Evolutionary conservation across 2,113 vertebrate genomes (phyloP).

Genomic region (Noturus placidus): DNA sequence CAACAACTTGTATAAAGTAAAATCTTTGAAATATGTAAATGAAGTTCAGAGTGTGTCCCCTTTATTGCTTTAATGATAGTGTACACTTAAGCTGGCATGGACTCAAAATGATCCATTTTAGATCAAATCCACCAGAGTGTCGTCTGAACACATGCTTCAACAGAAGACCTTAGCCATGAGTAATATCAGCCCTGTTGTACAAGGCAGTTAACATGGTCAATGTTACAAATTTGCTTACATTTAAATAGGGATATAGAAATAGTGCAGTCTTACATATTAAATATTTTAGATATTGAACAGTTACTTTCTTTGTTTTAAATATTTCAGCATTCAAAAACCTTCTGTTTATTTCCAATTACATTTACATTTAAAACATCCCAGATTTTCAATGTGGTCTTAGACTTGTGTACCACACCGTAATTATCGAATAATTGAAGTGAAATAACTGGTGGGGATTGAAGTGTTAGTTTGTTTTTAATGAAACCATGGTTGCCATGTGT

Average conservation of each 20-base stretch:
- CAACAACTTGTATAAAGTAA: neutral
- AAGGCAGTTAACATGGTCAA: neutral
- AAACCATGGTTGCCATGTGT: neutral
- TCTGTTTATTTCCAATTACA: neutral
- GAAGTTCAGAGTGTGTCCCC: neutral
- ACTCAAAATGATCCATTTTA: neutral
- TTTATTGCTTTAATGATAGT: neutral
- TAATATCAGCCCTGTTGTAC: neutral
- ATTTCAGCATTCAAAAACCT: neutral
- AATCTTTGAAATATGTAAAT: neutral
- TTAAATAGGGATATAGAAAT: neutral
- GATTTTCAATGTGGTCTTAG: no score
- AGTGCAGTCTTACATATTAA: neutral
- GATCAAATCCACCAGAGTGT: neutral
- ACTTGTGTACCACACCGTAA: neutral
- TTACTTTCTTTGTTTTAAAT: neutral
- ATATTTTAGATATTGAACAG: neutral
- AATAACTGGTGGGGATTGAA: neutral
- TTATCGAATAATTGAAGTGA: no score
- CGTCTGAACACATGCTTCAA: neutral
- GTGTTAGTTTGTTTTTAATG: neutral
- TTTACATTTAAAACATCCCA: neutral
- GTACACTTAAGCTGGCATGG: neutral
- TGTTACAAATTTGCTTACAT: neutral
- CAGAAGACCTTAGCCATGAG: neutral